Conservation (phyloP, 2,113 vertebrate genomes). For the Pelmatolapia mariae region DNA sequence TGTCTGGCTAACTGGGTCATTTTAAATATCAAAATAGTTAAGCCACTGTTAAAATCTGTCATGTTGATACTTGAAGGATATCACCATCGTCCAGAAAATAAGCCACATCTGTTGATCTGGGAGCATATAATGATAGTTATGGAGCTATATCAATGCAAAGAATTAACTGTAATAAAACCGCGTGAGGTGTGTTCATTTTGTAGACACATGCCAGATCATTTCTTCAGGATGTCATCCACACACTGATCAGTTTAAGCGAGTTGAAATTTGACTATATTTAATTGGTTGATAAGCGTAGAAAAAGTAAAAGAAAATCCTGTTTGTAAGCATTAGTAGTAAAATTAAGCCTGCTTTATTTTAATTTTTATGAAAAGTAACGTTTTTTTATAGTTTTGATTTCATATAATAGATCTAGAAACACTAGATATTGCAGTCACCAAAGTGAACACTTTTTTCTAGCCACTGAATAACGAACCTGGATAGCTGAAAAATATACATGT, state of each 20-base stretch:
- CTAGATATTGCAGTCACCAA: not conserved
- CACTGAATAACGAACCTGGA: not conserved
- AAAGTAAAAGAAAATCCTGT: not conserved
- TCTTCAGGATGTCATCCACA: not conserved
- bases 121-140: not conserved
- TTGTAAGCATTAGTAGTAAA: not conserved
- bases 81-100: not conserved
- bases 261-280: not conserved
- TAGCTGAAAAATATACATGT: not conserved
- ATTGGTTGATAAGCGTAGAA: not conserved
- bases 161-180: not conserved
- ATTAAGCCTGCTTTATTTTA: not conserved
- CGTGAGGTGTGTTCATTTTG: not conserved
- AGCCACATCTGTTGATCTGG: not conserved
- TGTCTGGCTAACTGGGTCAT: slow-evolving; percentile 6
- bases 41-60: not conserved
- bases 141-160: not conserved
- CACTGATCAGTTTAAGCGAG: not conserved
- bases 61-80: slow-evolving; percentile 18
- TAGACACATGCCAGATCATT: not conserved
- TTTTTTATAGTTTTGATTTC: not conserved
- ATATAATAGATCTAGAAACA: not conserved
- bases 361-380: not conserved
- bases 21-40: not conserved
- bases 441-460: not conserved